Evolutionary conservation across 2,888 invertebrate species (phyloP), one percentile per base, ranked within the genome.

Genomic region (Polydrusus tereticollis): DNA sequence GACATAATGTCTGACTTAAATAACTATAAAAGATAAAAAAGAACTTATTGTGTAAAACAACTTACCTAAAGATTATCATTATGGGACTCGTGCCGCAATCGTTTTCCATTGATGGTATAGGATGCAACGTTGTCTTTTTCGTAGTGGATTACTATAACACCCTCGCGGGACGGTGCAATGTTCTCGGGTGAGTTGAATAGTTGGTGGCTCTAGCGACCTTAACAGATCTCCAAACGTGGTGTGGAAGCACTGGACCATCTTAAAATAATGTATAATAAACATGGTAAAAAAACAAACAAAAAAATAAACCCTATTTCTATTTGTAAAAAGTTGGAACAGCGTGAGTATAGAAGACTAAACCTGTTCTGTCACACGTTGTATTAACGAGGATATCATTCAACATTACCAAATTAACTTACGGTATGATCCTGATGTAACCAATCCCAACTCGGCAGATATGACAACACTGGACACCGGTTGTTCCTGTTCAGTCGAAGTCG

Each of bases 211-310:
- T 75, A 98, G 87, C n/a, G 97, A 94, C 78, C 98, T 90, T 78
- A 99, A 88, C 57, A 99, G 88, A 86, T 99, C 99, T 52, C 99
- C 99, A 86, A 96, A 96, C 16, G 98, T 97, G 71, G 99, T 99
- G 87, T 99, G 99, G 70, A 99, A 99, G 89, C 45, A 99, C 97
- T 0, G 98, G 97, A 0, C 99, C 99, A 87, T 93, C 98, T 96
- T 85, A n/a, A n/a, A n/a, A n/a, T n/a, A 0, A 78, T 80, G 69
- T 71, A 71, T 16, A 73, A 60, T 66, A 21, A 36, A 36, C 12
- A 33, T 10, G 7, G 6, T 33, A 1, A 33, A 1, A 33, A 33
- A 5, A 10, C n/a, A 10, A 33, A 33, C 7, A 7, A 10, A 10
- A 10, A 5, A 33, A 10, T 4, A 33, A 33, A 33, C 2, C 10